Evolutionary conservation across 2,888 invertebrate species (phyloP), one percentile per base, ranked within the genome.

Genomic region (Nomada hirtipes): DNA sequence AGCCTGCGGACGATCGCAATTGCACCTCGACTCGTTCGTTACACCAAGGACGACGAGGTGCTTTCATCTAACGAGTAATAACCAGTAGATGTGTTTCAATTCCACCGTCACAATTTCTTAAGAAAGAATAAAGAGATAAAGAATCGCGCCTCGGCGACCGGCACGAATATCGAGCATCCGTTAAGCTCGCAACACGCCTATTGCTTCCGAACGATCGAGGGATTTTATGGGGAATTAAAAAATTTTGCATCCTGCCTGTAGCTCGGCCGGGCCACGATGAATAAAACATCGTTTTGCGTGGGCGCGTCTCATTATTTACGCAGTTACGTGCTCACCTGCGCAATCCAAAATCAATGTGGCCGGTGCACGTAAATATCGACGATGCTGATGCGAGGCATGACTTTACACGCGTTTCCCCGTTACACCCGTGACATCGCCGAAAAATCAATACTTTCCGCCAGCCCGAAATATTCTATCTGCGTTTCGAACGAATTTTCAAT

Each of bases 201-300:
- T 87, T 83, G 88, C 81, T 90, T 90, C 84, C 85, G 82, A 70
- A 70, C 69, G 79, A 86, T 83, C 81, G 79, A 77, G 81, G 89
- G 82, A 89, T 89, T 91, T 90, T 86, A 91, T 88, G 89, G 90
- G 87, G 86, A 90, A 92, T 91, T 90, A 89, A 91, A 91, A 91
- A 91, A 90, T 91, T 90, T 89, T 85, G 69, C 87, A 82, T 86
- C 83, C 86, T 72, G 80, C 18, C 59, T 74, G 75, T 57, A 70
- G 63, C 13, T 68, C 79, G 29, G 44, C 63, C 55, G 52, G 36
- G 53, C 84, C 68, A 26, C 74, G 84, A 91, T 91, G 91, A 92
- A 92, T 92, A 92, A 92, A 92, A 92, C 91, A 92, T 91, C 85
- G 88, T 86, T 87, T 84, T 69, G 79, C 86, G 79, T 86, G 88